phyloP scores from a whole-genome alignment of 2,113 vertebrate species.

The Gopherus evgoodei region DNA sequence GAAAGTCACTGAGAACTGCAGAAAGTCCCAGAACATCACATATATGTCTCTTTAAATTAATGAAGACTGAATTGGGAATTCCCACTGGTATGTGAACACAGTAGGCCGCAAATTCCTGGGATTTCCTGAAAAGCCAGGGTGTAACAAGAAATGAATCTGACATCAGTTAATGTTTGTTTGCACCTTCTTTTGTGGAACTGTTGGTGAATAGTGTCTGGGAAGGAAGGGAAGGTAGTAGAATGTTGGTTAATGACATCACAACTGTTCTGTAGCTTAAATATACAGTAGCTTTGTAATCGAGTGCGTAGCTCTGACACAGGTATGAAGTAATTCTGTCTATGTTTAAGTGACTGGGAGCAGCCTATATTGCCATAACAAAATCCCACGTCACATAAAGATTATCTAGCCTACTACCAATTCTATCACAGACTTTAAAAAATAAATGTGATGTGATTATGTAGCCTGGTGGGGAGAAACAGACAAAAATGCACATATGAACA shows the following conservation, averaged over 20 bases:
- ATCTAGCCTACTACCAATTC: neutral
- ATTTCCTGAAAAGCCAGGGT: neutral
- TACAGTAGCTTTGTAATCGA: fast-evolving
- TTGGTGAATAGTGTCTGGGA: slow-evolving; percentile 29
- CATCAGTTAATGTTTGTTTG: slow-evolving; percentile 7
- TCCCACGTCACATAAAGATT: neutral
- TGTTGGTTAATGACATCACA: neutral
- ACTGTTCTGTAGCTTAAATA: neutral
- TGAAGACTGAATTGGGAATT: neutral
- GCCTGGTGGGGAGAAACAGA: neutral
- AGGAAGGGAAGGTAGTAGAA: neutral
- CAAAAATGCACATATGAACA: slow-evolving; percentile 4
- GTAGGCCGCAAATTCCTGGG: neutral
- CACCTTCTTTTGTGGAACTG: slow-evolving; percentile 15
- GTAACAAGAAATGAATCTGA: neutral
- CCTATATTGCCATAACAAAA: slow-evolving; percentile 17
- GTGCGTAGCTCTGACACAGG: fast-evolving
- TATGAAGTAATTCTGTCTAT: fast-evolving
- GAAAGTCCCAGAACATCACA: neutral
- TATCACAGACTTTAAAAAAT: neutral
- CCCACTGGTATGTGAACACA: neutral
- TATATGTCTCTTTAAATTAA: neutral
- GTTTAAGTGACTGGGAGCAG: neutral
- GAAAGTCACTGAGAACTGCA: neutral
- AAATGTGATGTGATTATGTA: neutral